Evolutionary conservation across 2,888 invertebrate genomes (phyloP).

Genomic region (Drosophila anomalata): DNA sequence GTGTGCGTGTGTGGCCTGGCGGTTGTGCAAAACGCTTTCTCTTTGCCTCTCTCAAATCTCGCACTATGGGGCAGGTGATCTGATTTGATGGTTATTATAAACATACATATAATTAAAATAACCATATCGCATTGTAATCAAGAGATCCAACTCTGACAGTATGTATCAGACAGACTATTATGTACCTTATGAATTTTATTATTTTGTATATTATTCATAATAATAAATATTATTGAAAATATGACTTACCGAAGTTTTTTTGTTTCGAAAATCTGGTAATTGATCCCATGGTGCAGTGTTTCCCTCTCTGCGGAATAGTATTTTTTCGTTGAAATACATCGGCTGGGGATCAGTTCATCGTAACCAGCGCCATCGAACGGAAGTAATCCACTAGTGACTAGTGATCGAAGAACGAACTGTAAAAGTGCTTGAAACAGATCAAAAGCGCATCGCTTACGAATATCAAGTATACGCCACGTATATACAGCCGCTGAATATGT

Average conservation of each 20-base stretch:
- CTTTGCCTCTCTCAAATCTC: conserved; percentile 6
- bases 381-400: conserved; percentile 31
- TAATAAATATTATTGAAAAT: no score
- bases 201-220: no score
- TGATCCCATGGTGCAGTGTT: neutral
- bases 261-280: neutral
- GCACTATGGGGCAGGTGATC: neutral
- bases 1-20: conserved; percentile 52
- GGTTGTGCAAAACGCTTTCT: conserved; percentile 70
- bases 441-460: conserved; percentile 11
- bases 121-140: no score
- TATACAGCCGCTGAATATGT: conserved; percentile 43
- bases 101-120: no score
- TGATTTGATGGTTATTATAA: no score
- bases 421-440: neutral
- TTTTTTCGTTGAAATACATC: conserved; percentile 72
- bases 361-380: conserved; percentile 65
- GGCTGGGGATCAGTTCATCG: conserved; percentile 61
- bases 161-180: no score
- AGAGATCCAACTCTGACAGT: no score
- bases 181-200: no score
- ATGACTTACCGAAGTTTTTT: neutral
- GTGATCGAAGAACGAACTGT: conserved; percentile 4
- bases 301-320: conserved; percentile 22
- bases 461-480: conserved; percentile 37